Base-by-base conservation (phyloP, 2,888 invertebrate species). In the Leptogaster cylindrica region DNA sequence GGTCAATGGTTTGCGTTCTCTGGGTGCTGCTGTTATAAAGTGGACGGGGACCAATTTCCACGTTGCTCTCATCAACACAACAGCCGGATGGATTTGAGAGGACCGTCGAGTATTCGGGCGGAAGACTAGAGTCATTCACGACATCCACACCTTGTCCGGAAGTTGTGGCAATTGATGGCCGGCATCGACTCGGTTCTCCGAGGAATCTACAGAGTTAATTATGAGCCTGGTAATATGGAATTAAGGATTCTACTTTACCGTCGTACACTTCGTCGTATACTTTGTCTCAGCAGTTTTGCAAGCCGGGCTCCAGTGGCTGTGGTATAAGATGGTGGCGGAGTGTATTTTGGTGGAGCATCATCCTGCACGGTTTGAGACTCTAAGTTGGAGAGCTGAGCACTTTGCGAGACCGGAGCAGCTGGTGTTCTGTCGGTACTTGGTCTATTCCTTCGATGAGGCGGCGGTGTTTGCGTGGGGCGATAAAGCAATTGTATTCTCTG, bases 281-380 rank as follows among this genome's bases (percentile, higher is more conserved):
- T 92, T 75, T 91, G 89, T 0, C 93, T 84, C 25, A 90, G 76
- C 74, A 90, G 83, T 76, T 89, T 90, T 4, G 90, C 89, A 67
- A 93, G 85, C 36, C 92, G 82, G 0, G 92, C 93, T 1, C 95
- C 94, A 0, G 95, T 95, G 1, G 95, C 95, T 3, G 94, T 94
- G 27, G 93, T 92, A 77, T 95, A 95, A 0, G 93, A 93, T 0
- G 95, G 95, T 2, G 95, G 95, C 0, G 95, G 95, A 0, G 94
- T 95, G 81, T 95, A 95, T 79, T 95, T 95, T 55, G 95, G 95
- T 2, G 94, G 94, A 1, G 93, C 92, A 82, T 93, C 93, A 74
- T 87, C 87, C 44, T 77, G 72, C 14, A 50, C 10, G 75, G 75
- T 16, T 76, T 75, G 71, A 2, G 72, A 69, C 69, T 74, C 73